Evolutionary conservation across 2,113 vertebrate species (phyloP), one percentile per base, ranked within the genome.

Genomic region (Chaetops frenatus): DNA sequence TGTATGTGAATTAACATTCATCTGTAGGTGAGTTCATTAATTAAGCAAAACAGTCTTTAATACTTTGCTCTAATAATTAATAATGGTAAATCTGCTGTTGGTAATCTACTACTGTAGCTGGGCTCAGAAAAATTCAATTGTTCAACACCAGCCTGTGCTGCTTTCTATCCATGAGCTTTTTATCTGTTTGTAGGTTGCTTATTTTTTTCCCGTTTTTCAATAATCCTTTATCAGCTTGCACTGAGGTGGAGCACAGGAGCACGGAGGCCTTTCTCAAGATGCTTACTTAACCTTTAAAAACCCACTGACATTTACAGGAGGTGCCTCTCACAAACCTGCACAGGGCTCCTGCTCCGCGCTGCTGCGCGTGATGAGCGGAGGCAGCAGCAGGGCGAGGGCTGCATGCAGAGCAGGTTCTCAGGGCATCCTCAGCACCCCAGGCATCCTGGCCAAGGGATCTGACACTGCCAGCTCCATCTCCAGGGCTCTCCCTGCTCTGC

Each of bases 281-380:
- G 95, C 96, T 92, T 95, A 86, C 94, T 97, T 98, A 98, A 98
- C 98, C 97, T 98, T 97, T 97, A 92, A 48, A 91, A 96, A 97
- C 65, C 77, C 72, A 67, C 79, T 97, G 95, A 96, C 93, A 96
- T 95, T 96, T 97, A 86, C 95, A 89, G 91, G 79, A 95, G 77
- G 78, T 81, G 81, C 93, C 93, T 96, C 92, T 96, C 76, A 85
- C 90, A 65, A 64, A 70, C 66, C 92, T 94, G 83, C 86, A 47
- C 69, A 11, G 4, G 0, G 15, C 91, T 92, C 62, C 66, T 38
- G 40, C 50, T 5, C 19, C 4, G 8, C 5, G 3, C 66, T 35
- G 40, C 50, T 5, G 21, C 4, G 8, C 5, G 3, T 10, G 53
- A 12, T 17, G 72, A 78, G 81, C 45, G 27, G 47, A 1, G 19